Conservation (phyloP, 2,888 invertebrate species). For the Therioaphis trifolii region DNA sequence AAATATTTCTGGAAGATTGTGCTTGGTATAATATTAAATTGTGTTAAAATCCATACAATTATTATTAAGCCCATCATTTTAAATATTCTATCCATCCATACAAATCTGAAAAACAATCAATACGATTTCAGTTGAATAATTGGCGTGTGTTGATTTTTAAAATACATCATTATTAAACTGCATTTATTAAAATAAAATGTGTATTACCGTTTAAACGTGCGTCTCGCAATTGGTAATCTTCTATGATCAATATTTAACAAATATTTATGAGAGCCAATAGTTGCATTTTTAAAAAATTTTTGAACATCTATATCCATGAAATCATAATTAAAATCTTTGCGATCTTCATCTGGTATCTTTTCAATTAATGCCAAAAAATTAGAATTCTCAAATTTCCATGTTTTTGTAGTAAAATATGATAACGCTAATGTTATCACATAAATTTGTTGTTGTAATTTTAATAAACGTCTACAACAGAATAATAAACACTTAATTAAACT, state of each 20-base stretch:
- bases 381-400: slow-evolving; percentile 81
- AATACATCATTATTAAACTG: background rate
- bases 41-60: background rate
- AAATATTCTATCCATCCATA: slow-evolving; percentile 30
- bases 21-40: slow-evolving; percentile 5
- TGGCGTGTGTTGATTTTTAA: no score
- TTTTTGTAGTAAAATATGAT: slow-evolving; percentile 78
- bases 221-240: slow-evolving; percentile 72
- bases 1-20: background rate
- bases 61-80: background rate
- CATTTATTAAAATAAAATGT: background rate
- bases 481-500: slow-evolving; percentile 26
- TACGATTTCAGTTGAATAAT: background rate
- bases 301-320: slow-evolving; percentile 71
- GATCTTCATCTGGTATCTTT: slow-evolving; percentile 71
- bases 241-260: slow-evolving; percentile 77
- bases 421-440: slow-evolving; percentile 80
- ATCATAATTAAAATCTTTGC: slow-evolving; percentile 74
- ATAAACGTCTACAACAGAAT: slow-evolving; percentile 73
- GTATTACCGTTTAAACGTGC: slow-evolving; percentile 72
- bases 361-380: slow-evolving; percentile 73
- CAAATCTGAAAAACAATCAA: slow-evolving; percentile 22
- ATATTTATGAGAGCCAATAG: slow-evolving; percentile 75
- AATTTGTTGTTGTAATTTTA: slow-evolving; percentile 83
- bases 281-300: slow-evolving; percentile 69